phyloP scores from a whole-genome alignment of 2,888 invertebrate species.

The Epinotia ramella region DNA sequence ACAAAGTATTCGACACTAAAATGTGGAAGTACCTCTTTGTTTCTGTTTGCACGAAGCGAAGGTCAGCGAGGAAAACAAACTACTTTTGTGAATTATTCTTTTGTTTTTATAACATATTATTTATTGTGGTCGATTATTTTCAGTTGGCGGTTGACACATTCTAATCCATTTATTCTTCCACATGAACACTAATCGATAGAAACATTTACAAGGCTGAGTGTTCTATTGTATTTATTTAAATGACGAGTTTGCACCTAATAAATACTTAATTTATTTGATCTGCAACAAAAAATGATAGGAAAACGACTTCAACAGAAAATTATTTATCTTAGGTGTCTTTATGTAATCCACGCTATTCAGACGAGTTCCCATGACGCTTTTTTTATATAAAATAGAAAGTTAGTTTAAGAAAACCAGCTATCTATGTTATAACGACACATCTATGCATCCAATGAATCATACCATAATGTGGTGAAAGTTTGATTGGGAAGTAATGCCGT shows the following conservation, averaged over 20 bases:
- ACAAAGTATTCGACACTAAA: constrained; percentile 77
- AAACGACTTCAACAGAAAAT: no score
- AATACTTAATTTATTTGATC: not conserved
- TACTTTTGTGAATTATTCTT: constrained; percentile 25
- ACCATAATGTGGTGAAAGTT: no score
- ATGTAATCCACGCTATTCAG: no score
- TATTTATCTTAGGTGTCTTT: no score
- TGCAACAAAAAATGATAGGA: no score
- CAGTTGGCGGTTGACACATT: not conserved
- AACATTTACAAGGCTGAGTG: not conserved
- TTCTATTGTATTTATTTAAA: not conserved
- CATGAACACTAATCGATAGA: not conserved
- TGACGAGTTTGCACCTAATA: not conserved
- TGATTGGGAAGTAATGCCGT: no score
- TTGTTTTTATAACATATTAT: constrained; percentile 16
- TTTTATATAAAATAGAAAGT: no score
- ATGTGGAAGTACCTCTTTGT: constrained; percentile 60
- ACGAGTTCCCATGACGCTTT: no score
- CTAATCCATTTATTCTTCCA: not conserved
- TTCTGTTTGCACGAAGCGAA: constrained; percentile 38
- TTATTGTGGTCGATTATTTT: not conserved
- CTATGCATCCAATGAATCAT: no score
- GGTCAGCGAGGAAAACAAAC: constrained; percentile 37
- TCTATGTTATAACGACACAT: no score
- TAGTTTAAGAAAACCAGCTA: no score